Evolutionary conservation across 2,888 invertebrate species (phyloP), one percentile per base, ranked within the genome.

Genomic region (Trypoxylon attenuatum): DNA sequence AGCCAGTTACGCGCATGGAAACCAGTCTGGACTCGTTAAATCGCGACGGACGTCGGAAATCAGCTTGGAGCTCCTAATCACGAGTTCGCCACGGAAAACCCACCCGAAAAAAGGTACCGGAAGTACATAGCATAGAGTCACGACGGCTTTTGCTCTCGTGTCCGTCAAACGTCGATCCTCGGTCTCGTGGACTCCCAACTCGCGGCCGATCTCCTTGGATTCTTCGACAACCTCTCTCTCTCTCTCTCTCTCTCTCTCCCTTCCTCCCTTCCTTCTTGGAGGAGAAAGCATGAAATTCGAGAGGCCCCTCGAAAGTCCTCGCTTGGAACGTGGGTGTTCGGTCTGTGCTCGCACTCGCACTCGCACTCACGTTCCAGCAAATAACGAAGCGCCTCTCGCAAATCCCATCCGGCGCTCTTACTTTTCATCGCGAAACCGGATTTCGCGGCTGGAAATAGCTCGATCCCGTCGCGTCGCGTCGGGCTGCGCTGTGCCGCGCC

Each of bases 401-500:
- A 57, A 47, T 57, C 55, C 22, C 60, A 46, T 55, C 51, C 72
- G 56, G 65, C 54, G 79, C 79, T 80, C 64, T 80, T 80, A 75
- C 78, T 77, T 80, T 79, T 73, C 78, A 73, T 68, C 51, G 73
- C 61, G 66, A 76, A 79, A 79, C 73, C 77, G 77, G 77, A 74
- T 76, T 78, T 73, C 60, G 62, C 56, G 71, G 64, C 66, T 70
- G 67, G 68, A 72, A 63, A 62, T 53, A 51, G 50, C 43, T 19
- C 39, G 52, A 16, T 38, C 47, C 42, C 33, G 39, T 8, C 25
- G 22, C 39, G 49, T 38, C 1, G 18, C 25, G n/a, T 39, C 25
- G n/a, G 10, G 18, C 29, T 16, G 29, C 54, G 22, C 22, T 22
- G 50, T 38, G 22, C 18, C n/a, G n/a, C n/a, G n/a, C n/a, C n/a